Evolutionary conservation across 2,797 vertebrate species (phyloP), one percentile per base, ranked within the genome.

Genomic region (Gorsachius magnificus): DNA sequence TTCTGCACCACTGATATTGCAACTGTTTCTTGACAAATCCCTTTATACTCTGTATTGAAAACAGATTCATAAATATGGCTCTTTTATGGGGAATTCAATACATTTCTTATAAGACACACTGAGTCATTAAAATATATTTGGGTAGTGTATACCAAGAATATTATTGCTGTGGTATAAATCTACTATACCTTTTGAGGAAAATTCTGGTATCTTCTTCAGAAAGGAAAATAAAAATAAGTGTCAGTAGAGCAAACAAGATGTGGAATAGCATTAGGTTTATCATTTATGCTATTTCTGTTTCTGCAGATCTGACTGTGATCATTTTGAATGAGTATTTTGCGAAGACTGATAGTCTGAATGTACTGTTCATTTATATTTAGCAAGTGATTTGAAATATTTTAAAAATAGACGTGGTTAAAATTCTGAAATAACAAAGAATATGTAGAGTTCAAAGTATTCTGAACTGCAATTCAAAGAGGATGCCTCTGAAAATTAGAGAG

Each of bases 21-120:
- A 91, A 88, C 89, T 96, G 83, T 79, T 96, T 95, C 92, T 96
- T 97, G 94, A 97, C 92, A 98, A 96, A 98, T 96, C 89, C 87
- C 80, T 97, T 97, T 97, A 89, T 95, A 87, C 91, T 87, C 84
- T 71, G 21, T 60, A 83, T 90, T 87, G 94, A 97, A 96, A 97
- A 87, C 70, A 80, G 90, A 92, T 93, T 97, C 92, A 91, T 96
- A 97, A 97, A 95, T 91, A 94, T 43, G 53, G 14, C 41, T 95
- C 65, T 86, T 80, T 95, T 80, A 43, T 69, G 94, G 93, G 41
- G 84, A 97, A 95, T 95, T 97, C 97, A 84, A 92, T 88, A 91
- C 33, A 84, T 72, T 81, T 96, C 92, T 95, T 92, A 58, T 77
- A 88, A 97, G 75, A 95, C 88, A 82, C 53, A 87, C 92, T 92